A percentile compares a stretch with the other conserved stretches of the same genome.
phyloP scores from a whole-genome alignment of 2,888 invertebrate species.

The Trachelus troglodyta region DNA sequence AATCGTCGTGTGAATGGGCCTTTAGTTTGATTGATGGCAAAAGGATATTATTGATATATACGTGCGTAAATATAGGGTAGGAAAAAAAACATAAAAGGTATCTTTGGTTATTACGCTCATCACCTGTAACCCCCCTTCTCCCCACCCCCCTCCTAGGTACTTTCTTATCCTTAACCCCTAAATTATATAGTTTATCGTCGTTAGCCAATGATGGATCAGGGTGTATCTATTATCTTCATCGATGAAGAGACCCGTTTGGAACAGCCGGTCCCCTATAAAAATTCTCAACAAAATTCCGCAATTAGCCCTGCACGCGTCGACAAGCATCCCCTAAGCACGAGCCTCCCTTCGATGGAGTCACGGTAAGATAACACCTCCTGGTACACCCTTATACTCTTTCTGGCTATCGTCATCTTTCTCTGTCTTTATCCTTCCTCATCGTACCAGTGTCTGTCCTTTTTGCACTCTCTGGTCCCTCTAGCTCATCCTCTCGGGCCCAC shows the following conservation, averaged over 20 bases:
- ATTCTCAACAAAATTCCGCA: constrained; percentile 36
- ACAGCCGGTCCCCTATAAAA: background rate
- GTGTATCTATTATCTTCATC: background rate
- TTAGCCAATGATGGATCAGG: background rate
- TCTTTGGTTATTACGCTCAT: background rate
- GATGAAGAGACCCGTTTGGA: background rate
- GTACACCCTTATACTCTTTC: constrained; percentile 9
- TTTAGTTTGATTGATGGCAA: background rate
- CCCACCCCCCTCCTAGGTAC: background rate
- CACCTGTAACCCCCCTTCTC: too few relatives aligned
- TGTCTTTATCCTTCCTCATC: background rate
- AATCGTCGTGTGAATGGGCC: background rate
- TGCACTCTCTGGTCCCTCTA: constrained; percentile 5
- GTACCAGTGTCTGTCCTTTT: background rate
- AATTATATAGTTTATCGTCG: background rate
- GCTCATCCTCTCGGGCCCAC: background rate
- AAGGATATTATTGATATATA: background rate
- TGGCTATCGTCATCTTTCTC: constrained; percentile 1
- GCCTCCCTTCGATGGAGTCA: constrained; percentile 31
- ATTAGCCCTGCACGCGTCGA: constrained; percentile 34
- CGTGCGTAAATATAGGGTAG: background rate
- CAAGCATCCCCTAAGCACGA: constrained; percentile 14
- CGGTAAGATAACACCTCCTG: constrained; percentile 47
- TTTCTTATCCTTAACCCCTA: background rate
- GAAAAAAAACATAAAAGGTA: background rate